These are phyloP conservation scores for Laothoe populi DNA, from an alignment of 2,888 invertebrate genomes.

Conservation along the genomic window DNA sequence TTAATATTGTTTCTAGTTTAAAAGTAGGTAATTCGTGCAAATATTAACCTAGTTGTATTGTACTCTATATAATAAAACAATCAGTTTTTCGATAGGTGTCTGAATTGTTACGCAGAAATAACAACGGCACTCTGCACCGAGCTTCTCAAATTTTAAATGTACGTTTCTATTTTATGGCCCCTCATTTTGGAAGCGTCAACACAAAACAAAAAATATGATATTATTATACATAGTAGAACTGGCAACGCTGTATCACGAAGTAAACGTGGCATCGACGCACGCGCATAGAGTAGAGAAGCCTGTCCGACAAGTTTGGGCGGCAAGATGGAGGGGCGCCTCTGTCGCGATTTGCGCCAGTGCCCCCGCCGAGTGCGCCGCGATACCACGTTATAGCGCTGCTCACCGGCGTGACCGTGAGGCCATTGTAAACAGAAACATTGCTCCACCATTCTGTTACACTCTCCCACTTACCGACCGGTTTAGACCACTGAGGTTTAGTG, in stretches of 20 bases:
- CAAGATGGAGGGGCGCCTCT: slow-evolving; percentile 61
- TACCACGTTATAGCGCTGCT: slow-evolving; percentile 56
- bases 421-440: slow-evolving; percentile 57
- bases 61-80: not conserved
- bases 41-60: not conserved
- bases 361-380: slow-evolving; percentile 65
- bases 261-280: slow-evolving; percentile 77
- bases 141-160: slow-evolving; percentile 31
- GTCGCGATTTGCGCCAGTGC: slow-evolving; percentile 71
- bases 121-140: not conserved
- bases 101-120: not conserved
- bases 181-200: slow-evolving; percentile 78
- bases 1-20: not conserved
- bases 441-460: slow-evolving; percentile 63
- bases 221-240: slow-evolving; percentile 63
- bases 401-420: slow-evolving; percentile 35
- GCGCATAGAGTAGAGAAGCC: slow-evolving; percentile 75
- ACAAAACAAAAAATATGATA: slow-evolving; percentile 78
- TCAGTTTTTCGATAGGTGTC: not conserved
- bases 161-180: slow-evolving; percentile 77
- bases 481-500: slow-evolving; percentile 64
- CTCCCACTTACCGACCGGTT: slow-evolving; percentile 75
- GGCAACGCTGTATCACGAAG: slow-evolving; percentile 66
- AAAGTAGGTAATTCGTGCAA: not conserved
- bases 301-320: slow-evolving; percentile 70